These are phyloP conservation scores for Cyrtorhinus lividipennis DNA, from an alignment of 1,140 invertebrate genomes.

Conservation along the genomic window DNA sequence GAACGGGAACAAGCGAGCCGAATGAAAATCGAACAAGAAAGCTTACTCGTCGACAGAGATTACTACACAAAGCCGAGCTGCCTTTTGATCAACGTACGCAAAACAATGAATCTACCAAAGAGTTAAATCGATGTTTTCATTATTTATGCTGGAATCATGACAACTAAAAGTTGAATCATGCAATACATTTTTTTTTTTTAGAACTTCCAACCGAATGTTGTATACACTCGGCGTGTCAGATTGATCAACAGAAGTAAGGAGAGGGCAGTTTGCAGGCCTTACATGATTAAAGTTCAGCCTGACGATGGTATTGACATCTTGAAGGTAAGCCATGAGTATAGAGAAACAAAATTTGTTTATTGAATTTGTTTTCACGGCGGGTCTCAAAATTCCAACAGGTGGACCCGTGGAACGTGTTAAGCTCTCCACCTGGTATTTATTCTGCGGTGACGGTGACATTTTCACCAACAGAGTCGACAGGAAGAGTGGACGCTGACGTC, in stretches of 20 bases:
- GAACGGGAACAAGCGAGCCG: neutral
- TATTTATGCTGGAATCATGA: neutral
- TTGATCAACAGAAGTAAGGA: neutral
- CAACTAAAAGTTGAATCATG: neutral
- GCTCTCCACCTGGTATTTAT: neutral
- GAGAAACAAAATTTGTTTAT: neutral
- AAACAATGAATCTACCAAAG: too few species aligned
- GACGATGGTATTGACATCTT: neutral
- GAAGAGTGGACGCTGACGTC: constrained; percentile 5
- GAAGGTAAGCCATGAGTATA: neutral
- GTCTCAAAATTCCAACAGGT: neutral
- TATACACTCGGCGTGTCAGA: neutral
- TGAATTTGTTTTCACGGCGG: neutral
- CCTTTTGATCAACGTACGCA: constrained; percentile 1
- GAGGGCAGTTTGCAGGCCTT: neutral
- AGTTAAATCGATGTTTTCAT: too few species aligned
- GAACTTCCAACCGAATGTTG: constrained; percentile 8
- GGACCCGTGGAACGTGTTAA: neutral
- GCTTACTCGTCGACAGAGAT: neutral
- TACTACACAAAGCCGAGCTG: neutral
- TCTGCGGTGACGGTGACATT: neutral
- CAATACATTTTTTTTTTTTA: neutral
- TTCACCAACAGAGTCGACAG: neutral
- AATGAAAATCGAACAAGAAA: neutral
- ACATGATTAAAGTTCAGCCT: neutral